phyloP scores from a whole-genome alignment of 1,140 invertebrate species.

The Orius insidiosus region DNA sequence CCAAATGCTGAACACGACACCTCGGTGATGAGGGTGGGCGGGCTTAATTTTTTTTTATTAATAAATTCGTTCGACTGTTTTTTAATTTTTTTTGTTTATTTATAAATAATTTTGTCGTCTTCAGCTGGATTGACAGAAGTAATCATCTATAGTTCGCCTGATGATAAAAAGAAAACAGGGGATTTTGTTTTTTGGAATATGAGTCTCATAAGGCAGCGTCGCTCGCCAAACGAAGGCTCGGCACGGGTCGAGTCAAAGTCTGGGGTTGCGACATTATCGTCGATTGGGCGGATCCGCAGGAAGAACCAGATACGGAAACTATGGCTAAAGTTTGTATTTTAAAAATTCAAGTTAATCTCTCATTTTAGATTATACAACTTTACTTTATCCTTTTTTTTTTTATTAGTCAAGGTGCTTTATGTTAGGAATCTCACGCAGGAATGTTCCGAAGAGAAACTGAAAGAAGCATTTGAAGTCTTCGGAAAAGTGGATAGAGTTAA shows the following conservation, averaged over 20 bases:
- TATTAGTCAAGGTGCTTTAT: conserved; percentile 86
- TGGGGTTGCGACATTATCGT: conserved; percentile 99
- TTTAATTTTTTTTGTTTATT: conserved; percentile 7
- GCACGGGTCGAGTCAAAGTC: conserved; percentile 81
- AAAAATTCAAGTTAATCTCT: too few relatives aligned
- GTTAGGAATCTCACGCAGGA: conserved; percentile 94
- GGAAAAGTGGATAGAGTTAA: conserved; percentile 95
- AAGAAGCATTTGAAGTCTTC: conserved; percentile 81
- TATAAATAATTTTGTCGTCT: conserved; percentile 20
- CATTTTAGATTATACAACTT: too few relatives aligned
- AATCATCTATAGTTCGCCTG: conserved; percentile 98
- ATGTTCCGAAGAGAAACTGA: conserved; percentile 87
- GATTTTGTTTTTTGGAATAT: conserved; percentile 98
- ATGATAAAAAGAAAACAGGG: conserved; percentile 99
- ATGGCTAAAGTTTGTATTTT: conserved; percentile 77
- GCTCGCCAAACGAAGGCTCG: conserved; percentile 85
- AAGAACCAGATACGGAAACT: conserved; percentile 95
- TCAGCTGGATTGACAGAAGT: conserved; percentile 93
- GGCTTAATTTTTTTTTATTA: too few relatives aligned
- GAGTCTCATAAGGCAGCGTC: conserved; percentile 98
- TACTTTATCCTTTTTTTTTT: conserved; percentile 18
- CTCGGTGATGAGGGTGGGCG: too few relatives aligned
- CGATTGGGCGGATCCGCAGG: conserved; percentile 99
- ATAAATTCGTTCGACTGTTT: neutral
- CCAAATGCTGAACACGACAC: too few relatives aligned